These are phyloP conservation scores for Pharmacophagus antenor DNA, from an alignment of 2,888 invertebrate genomes.

Conservation along the genomic window DNA sequence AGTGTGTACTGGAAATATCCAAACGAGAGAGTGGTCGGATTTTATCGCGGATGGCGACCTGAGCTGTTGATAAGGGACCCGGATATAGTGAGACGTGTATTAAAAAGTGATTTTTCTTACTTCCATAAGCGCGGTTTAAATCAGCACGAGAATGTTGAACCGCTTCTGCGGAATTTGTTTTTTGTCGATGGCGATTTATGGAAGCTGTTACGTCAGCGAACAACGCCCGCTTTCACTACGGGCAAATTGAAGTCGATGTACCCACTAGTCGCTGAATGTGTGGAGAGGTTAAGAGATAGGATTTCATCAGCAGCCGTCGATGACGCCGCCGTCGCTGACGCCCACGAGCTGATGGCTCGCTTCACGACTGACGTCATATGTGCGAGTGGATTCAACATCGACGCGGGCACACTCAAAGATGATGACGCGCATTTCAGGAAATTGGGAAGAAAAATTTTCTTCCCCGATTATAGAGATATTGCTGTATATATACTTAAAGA, in stretches of 20 bases:
- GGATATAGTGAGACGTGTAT: conserved; percentile 25
- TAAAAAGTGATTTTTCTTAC: conserved; percentile 30
- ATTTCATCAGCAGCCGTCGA: conserved; percentile 27
- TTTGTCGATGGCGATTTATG: conserved; percentile 32
- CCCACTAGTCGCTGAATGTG: conserved; percentile 25
- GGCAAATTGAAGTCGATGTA: conserved; percentile 26
- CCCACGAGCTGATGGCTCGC: conserved; percentile 34
- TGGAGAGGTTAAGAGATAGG: conserved; percentile 32
- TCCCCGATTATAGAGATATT: neutral
- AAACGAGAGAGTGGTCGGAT: conserved; percentile 32
- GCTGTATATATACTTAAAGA: conserved; percentile 35
- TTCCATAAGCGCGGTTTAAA: conserved; percentile 32
- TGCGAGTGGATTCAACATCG: conserved; percentile 34
- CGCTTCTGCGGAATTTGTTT: conserved; percentile 32
- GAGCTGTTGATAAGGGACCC: conserved; percentile 31
- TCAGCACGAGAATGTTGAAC: conserved; percentile 28
- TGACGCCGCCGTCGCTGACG: conserved; percentile 16
- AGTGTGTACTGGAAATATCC: conserved; percentile 31
- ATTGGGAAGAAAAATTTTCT: conserved; percentile 12
- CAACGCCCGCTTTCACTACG: conserved; percentile 31
- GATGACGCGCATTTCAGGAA: conserved; percentile 25
- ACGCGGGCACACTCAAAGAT: conserved; percentile 31
- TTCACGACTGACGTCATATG: conserved; percentile 35
- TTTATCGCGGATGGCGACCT: conserved; percentile 23
- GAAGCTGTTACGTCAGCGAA: conserved; percentile 29